These are phyloP conservation scores for Platygyra sinensis DNA, from an alignment of 64 coral and sea anemone genomes.

Conservation along the genomic window DNA sequence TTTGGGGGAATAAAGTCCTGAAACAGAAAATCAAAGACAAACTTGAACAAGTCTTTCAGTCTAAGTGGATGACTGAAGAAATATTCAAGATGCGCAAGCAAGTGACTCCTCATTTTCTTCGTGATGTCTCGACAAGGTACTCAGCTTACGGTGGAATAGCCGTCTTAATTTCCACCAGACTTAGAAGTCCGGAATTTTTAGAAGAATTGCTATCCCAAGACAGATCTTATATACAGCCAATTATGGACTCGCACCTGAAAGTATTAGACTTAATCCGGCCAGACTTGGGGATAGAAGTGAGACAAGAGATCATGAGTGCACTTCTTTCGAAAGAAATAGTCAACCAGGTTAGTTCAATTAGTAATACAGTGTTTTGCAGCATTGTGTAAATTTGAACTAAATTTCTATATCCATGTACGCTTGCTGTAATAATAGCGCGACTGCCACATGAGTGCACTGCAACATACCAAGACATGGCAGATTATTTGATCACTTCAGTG, in stretches of 20 bases:
- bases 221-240: not conserved
- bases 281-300: slow-evolving; percentile 11
- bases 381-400: too few species aligned
- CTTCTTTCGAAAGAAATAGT: not conserved
- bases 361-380: too few species aligned
- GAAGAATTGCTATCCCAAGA: slow-evolving; percentile 2
- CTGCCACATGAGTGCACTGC: too few species aligned
- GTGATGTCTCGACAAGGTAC: not conserved
- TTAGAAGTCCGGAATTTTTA: not conserved
- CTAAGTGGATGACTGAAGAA: not conserved
- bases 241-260: not conserved
- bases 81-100: not conserved
- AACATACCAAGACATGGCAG: too few species aligned
- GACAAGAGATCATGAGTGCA: slow-evolving; percentile 13
- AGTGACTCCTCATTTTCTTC: not conserved
- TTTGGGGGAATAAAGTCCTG: not conserved
- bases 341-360: not conserved
- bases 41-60: not conserved
- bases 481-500: too few species aligned
- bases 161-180: slow-evolving; percentile 5
- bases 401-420: too few species aligned
- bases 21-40: slow-evolving; percentile 24
- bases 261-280: not conserved
- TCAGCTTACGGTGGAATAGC: slow-evolving; percentile 10
- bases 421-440: too few species aligned